Conservation (phyloP, 2,113 vertebrate genomes). For the Buteo buteo region DNA sequence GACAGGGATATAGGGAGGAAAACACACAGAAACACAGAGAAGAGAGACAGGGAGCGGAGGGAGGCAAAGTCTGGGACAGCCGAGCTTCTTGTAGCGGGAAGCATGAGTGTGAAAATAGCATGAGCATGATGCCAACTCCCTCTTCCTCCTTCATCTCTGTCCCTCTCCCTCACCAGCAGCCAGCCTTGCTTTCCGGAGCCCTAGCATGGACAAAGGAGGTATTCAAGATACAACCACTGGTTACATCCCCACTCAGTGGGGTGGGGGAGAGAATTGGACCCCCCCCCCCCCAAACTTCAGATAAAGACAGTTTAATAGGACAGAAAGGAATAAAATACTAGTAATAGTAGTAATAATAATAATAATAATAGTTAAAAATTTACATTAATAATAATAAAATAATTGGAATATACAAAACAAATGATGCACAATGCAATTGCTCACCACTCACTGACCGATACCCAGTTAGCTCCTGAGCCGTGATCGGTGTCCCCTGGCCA, state of each 20-base stretch:
- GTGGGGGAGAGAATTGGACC: no score
- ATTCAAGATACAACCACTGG: not conserved
- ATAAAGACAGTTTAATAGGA: no score
- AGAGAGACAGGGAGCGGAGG: not conserved
- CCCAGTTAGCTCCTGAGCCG: no score
- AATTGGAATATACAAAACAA: no score
- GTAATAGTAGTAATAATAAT: no score
- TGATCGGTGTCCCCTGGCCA: no score
- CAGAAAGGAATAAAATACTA: no score
- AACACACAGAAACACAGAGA: not conserved
- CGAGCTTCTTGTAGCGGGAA: not conserved
- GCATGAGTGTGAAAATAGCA: not conserved
- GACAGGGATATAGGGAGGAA: not conserved
- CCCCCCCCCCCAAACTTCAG: no score
- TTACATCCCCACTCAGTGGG: not conserved
- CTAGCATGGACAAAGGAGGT: not conserved
- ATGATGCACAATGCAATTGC: no score
- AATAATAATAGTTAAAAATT: no score
- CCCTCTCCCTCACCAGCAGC: not conserved
- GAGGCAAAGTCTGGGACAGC: not conserved
- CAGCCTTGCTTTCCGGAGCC: not conserved
- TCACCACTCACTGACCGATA: no score
- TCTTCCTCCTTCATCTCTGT: not conserved
- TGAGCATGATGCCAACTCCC: not conserved
- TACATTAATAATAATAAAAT: no score